Evolutionary conservation across 2,797 vertebrate genomes (phyloP), one percentile per base, ranked within the genome.

Genomic region (Macrochelys suwanniensis): DNA sequence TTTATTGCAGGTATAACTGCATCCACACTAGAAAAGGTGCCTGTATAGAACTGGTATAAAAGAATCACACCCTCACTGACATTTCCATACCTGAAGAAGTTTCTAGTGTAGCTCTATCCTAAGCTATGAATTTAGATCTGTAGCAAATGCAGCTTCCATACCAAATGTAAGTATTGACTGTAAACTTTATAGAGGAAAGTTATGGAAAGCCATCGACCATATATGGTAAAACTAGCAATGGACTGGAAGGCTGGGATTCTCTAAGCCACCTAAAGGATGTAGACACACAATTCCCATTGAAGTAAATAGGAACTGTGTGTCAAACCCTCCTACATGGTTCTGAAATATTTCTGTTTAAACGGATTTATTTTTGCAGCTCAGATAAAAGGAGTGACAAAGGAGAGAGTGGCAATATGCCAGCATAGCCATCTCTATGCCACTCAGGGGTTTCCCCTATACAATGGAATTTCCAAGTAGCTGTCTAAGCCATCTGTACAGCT

Each of bases 31-130:
- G 28, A 80, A 78, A 65, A 65, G 12, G 15, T 16, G 49, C 28
- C 65, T 33, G 12, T 51, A 47, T 80, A 68, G 57, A 51, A 80
- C 26, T 61, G 61, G 13, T 50, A 13, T 53, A 53, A 25, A 51
- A 28, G 49, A 87, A 68, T 45, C 57, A 61, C 33, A 85, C 47
- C 82, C 54, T 56, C 80, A 84, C 45, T 84, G 51, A 84, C 47
- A 78, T 89, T 91, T 33, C 25, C 86, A 33, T 84, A 89, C 56
- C 80, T 87, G 68, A 65, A 96, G 25, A 92, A 89, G 37, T 42
- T 37, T 6, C 50, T 81, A 45, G 84, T 33, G 59, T 53, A 50
- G 45, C 28, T 15, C 28, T 92, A 76, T 23, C 37, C 33, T 21
- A 57, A 86, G 37, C 59, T 42, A 7, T 74, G 51, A 81, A 80